Base-by-base conservation (phyloP, 2,113 vertebrate species). In the Hemiprocne comata region DNA sequence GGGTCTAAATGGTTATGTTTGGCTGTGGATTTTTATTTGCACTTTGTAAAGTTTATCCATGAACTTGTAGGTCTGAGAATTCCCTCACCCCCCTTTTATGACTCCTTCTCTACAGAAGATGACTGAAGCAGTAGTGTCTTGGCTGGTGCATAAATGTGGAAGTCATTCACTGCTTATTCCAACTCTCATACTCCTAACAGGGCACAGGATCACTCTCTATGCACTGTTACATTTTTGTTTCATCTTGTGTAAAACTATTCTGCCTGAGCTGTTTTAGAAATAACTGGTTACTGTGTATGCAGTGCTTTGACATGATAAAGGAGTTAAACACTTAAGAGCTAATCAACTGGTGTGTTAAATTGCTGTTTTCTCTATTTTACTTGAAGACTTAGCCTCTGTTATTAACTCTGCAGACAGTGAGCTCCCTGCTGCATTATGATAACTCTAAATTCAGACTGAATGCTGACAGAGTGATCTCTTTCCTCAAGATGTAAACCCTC, bases 291-390 rank as follows among this genome's bases (percentile, higher is more conserved):
- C 36, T 67, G 23, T 71, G 54, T 29, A 20, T 1, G 6, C 12
- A 50, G 20, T 53, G 53, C 62, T 85, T 64, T 60, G 50, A 66
- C 74, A 73, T 44, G 4, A 78, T 55, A 71, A 81, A 89, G 34
- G 24, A 65, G 19, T 48, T 88, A 42, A 42, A 42, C 40, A 34
- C 23, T 72, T 33, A 58, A 85, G 50, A 86, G 31, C 76, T 74
- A 44, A 90, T 89, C 6, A 62, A 21, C 38, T 64, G n/a, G 17
- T 51, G 14, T 64, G 31, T 3, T 58, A 36, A 89, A 65, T 16
- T 57, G 46, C 73, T 54, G 60, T 95, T 97, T 87, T 85, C 87
- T 82, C 54, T 71, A 57, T 48, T 93, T 82, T 89, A 95, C 87
- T 46, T 75, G 95, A 78, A 74, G 75, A 65, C 62, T 81, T 71